These are phyloP conservation scores for Strigamia crassipes DNA, from an alignment of 2,888 invertebrate species.

Conservation along the genomic window DNA sequence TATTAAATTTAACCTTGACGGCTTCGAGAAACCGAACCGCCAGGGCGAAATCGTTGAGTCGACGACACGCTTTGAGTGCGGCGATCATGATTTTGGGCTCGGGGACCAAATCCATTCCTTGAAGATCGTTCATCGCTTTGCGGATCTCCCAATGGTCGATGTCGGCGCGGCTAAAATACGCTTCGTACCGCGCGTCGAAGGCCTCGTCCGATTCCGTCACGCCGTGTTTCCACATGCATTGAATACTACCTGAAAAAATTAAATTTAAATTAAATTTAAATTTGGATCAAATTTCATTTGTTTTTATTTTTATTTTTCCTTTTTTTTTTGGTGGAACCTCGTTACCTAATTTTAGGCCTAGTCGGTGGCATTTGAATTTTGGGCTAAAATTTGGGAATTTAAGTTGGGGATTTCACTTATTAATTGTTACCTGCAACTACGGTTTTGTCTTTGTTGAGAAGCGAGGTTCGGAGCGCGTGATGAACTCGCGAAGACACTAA, in stretches of 20 bases:
- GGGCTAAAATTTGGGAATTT: too few relatives aligned
- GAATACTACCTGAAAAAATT: background rate
- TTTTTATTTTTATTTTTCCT: too few relatives aligned
- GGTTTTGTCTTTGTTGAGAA: background rate
- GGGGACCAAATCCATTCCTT: slow-evolving; percentile 89
- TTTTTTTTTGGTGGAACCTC: too few relatives aligned
- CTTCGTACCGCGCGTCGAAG: slow-evolving; percentile 81
- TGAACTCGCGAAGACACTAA: background rate
- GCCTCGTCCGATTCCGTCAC: slow-evolving; percentile 75
- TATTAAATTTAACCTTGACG: slow-evolving; percentile 68
- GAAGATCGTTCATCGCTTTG: slow-evolving; percentile 84
- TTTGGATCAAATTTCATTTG: too few relatives aligned
- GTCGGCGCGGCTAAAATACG: slow-evolving; percentile 81
- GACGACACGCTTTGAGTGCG: slow-evolving; percentile 85
- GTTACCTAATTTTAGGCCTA: too few relatives aligned
- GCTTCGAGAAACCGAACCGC: slow-evolving; percentile 91
- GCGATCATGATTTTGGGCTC: slow-evolving; percentile 87
- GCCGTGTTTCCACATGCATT: slow-evolving; percentile 48
- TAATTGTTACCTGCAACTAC: background rate
- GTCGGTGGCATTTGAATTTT: too few relatives aligned
- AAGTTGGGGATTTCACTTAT: too few relatives aligned
- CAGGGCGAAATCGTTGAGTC: slow-evolving; percentile 91
- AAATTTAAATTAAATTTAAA: too few relatives aligned
- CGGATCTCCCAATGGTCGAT: slow-evolving; percentile 95
- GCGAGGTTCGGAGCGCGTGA: background rate